Evolutionary conservation across 1,140 invertebrate genomes (phyloP).

Genomic region (Diachasma alloeum): DNA sequence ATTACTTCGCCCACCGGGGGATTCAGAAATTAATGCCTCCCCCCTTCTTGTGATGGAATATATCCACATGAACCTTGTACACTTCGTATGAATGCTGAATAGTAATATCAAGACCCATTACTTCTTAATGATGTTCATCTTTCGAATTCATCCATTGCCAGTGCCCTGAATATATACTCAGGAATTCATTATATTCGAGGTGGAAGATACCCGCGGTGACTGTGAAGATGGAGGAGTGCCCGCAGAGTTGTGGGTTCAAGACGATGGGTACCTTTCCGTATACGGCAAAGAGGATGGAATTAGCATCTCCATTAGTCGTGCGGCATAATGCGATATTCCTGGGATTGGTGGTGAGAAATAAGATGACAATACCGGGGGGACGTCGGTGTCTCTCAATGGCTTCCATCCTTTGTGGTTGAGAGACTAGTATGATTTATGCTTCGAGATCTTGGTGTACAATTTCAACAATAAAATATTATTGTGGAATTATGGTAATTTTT

Average conservation of each 20-base stretch:
- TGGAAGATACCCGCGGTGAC: constrained; percentile 46
- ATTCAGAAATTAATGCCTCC: no score
- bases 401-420: neutral
- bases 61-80: neutral
- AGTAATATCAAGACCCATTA: neutral
- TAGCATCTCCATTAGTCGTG: constrained; percentile 58
- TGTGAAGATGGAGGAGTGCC: constrained; percentile 44
- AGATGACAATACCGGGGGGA: neutral
- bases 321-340: constrained; percentile 41
- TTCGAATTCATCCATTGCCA: constrained; percentile 44
- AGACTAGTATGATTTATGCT: neutral
- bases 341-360: constrained; percentile 4
- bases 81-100: neutral
- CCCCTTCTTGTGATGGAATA: no score
- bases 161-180: constrained; percentile 33
- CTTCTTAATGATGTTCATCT: neutral
- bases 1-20: no score
- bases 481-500: neutral
- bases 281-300: constrained; percentile 44
- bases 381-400: neutral
- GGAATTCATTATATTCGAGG: constrained; percentile 55
- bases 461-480: neutral
- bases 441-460: neutral
- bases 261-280: constrained; percentile 38
- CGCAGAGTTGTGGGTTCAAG: constrained; percentile 10